A percentile compares a stretch with the other conserved stretches of the same genome.
Evolutionary conservation across 2,113 vertebrate species (phyloP).

Genomic region (Glareola pratincola): DNA sequence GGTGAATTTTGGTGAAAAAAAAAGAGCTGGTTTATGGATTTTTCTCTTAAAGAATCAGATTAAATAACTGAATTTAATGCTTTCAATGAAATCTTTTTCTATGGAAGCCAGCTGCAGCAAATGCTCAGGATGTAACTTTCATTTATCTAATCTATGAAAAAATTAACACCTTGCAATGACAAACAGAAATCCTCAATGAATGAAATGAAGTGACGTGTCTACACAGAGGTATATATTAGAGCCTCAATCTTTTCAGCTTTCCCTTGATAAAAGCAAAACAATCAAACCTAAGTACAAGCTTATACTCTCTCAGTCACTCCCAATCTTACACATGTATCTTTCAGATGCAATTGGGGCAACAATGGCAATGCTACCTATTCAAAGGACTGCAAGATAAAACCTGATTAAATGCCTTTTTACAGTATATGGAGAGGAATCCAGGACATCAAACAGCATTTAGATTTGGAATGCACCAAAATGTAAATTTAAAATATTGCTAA

Average conservation of each 20-base stretch:
- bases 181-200: neutral
- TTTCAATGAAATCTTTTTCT: neutral
- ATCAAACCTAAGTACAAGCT: neutral
- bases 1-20: neutral
- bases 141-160: neutral
- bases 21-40: neutral
- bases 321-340: slow-evolving; percentile 34
- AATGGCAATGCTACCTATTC: neutral
- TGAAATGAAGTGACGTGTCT: neutral
- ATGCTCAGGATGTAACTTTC: neutral
- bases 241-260: neutral
- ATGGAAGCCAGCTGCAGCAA: neutral
- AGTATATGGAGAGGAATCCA: neutral
- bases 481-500: neutral
- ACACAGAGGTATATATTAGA: neutral
- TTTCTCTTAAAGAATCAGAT: neutral
- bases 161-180: neutral
- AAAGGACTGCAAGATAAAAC: neutral
- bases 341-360: neutral
- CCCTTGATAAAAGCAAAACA: neutral
- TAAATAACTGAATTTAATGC: neutral
- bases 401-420: slow-evolving; percentile 3
- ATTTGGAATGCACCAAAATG: neutral
- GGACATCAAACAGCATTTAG: neutral
- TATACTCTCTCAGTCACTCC: neutral